A percentile compares a stretch with the other conserved stretches of the same genome.
Conservation (phyloP, 2,888 invertebrate genomes). For the Chloroclysta siterata region DNA sequence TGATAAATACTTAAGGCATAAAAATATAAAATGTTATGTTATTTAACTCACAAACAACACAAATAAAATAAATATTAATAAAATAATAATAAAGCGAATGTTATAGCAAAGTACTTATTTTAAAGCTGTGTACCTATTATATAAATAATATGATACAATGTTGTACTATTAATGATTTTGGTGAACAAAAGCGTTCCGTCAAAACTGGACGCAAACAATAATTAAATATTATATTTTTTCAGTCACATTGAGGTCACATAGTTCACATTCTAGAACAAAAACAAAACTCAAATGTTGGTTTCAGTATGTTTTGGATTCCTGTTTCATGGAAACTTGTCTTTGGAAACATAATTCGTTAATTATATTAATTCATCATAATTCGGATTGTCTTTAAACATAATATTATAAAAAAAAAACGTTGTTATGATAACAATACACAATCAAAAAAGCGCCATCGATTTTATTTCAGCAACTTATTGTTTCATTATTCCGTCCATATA, state of each 20-base stretch:
- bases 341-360: too few relatives aligned
- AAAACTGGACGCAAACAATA: slow-evolving; percentile 8
- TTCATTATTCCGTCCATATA: slow-evolving; percentile 40
- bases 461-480: slow-evolving; percentile 50
- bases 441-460: slow-evolving; percentile 62
- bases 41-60: slow-evolving; percentile 30
- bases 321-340: background rate
- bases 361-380: too few relatives aligned
- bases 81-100: slow-evolving; percentile 6
- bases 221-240: background rate
- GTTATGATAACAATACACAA: slow-evolving; percentile 45
- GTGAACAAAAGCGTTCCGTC: slow-evolving; percentile 1
- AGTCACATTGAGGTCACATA: background rate
- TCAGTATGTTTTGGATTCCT: background rate
- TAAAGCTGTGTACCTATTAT: slow-evolving; percentile 21
- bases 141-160: slow-evolving; percentile 12
- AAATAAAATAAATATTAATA: slow-evolving; percentile 16
- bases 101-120: slow-evolving; percentile 7
- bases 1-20: background rate
- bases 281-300: too few relatives aligned
- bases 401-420: too few relatives aligned
- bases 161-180: slow-evolving; percentile 3
- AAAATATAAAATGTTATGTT: slow-evolving; percentile 18
- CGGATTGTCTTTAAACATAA: too few relatives aligned
- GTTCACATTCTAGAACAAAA: background rate